Evolutionary conservation across 2,797 vertebrate genomes (phyloP).

Genomic region (Phoebastria nigripes): DNA sequence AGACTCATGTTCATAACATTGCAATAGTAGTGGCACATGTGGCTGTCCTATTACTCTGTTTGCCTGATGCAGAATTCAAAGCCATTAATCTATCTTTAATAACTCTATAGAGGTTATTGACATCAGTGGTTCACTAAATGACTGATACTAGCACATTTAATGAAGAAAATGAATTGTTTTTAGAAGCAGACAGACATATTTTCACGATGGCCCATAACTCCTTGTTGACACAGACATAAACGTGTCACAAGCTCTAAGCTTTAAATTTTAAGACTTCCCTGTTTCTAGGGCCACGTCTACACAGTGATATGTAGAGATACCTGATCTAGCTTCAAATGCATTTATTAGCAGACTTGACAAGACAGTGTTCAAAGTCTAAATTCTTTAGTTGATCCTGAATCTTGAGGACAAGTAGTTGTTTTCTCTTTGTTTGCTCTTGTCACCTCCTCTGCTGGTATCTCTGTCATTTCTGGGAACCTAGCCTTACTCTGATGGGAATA

Average conservation of each 20-base stretch:
- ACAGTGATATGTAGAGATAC: not conserved
- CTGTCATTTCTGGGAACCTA: not conserved
- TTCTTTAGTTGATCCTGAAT: not conserved
- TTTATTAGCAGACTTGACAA: not conserved
- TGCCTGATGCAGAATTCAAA: not conserved
- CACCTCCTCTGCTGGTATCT: not conserved
- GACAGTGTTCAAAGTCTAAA: not conserved
- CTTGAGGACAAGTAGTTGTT: not conserved
- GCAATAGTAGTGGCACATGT: not conserved
- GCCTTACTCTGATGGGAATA: not conserved
- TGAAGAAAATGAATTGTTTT: slow-evolving; percentile 10
- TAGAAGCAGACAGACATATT: not conserved
- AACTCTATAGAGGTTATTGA: not conserved
- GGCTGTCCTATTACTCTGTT: not conserved
- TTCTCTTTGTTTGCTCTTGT: not conserved
- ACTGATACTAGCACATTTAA: not conserved
- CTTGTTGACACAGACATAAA: slow-evolving; percentile 16
- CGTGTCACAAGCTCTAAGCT: not conserved
- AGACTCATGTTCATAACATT: not conserved
- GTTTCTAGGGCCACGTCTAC: not conserved
- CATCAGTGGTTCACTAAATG: not conserved
- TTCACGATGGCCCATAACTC: not conserved
- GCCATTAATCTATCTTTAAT: not conserved
- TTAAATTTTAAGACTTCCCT: not conserved
- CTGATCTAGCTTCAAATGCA: not conserved